These are phyloP conservation scores for Potamilus streckersoni DNA, from an alignment of 1,140 invertebrate species.

Conservation along the genomic window DNA sequence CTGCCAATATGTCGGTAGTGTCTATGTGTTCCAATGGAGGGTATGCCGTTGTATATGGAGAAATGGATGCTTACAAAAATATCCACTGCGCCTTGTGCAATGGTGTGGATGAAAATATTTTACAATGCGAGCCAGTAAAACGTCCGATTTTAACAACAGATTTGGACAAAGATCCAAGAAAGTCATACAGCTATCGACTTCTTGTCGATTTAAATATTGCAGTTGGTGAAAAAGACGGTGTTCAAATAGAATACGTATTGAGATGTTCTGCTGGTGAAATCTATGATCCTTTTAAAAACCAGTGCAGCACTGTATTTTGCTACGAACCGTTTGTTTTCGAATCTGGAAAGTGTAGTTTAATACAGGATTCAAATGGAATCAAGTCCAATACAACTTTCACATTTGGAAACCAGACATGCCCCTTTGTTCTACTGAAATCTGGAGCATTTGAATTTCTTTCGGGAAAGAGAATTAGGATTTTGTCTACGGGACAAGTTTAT, in stretches of 20 bases:
- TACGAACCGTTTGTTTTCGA: background rate
- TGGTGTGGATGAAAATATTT: too few relatives aligned
- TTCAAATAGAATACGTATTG: background rate
- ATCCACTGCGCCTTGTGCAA: too few relatives aligned
- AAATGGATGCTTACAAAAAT: too few relatives aligned
- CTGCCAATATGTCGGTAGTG: too few relatives aligned
- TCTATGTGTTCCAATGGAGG: too few relatives aligned
- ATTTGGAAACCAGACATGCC: background rate
- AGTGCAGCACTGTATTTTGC: slow-evolving; percentile 35
- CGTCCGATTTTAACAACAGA: too few relatives aligned
- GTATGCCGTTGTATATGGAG: too few relatives aligned
- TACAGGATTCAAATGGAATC: background rate
- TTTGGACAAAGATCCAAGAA: too few relatives aligned
- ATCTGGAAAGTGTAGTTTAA: slow-evolving; percentile 18
- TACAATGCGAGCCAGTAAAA: too few relatives aligned
- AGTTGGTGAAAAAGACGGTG: background rate
- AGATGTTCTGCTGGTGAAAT: slow-evolving; percentile 10
- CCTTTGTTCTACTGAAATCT: slow-evolving; percentile 1
- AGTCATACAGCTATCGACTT: slow-evolving; percentile 35
- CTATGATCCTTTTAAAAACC: slow-evolving; percentile 34
- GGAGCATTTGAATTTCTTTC: slow-evolving; percentile 5
- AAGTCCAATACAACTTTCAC: background rate
- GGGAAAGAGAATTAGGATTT: slow-evolving; percentile 14
- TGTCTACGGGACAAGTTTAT: slow-evolving; percentile 1
- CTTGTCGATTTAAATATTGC: slow-evolving; percentile 36